phyloP scores from a whole-genome alignment of 1,140 invertebrate species.

The Zaprionus vittiger region DNA sequence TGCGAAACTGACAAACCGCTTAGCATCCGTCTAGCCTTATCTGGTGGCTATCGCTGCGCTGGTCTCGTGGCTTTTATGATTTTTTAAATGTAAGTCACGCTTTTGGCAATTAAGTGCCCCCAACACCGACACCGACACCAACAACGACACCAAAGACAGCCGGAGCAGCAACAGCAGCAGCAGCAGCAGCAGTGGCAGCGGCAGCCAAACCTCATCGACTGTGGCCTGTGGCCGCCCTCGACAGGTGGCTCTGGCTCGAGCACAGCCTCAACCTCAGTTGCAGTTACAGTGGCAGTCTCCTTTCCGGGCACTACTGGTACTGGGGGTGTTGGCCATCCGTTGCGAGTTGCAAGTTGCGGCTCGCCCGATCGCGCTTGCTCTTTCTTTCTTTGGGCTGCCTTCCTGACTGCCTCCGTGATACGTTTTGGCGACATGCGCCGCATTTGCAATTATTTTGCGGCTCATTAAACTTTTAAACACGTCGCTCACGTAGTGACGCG shows the following conservation, averaged over 20 bases:
- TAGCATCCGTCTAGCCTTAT: constrained; percentile 54
- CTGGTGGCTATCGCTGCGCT: constrained; percentile 54
- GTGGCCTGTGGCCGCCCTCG: constrained; percentile 61
- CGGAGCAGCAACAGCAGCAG: constrained; percentile 46
- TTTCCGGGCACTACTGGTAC: constrained; percentile 23
- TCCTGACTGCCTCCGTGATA: constrained; percentile 64
- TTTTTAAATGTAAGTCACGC: constrained; percentile 82
- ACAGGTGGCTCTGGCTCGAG: constrained; percentile 48
- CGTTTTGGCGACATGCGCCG: constrained; percentile 77
- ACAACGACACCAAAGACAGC: constrained; percentile 32
- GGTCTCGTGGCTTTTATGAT: constrained; percentile 77
- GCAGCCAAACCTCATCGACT: constrained; percentile 33
- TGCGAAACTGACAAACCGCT: constrained; percentile 60
- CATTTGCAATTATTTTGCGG: constrained; percentile 84
- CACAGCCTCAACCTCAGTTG: neutral
- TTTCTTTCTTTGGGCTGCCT: constrained; percentile 29
- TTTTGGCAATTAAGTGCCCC: constrained; percentile 81
- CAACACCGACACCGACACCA: constrained; percentile 37
- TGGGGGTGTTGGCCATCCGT: constrained; percentile 45
- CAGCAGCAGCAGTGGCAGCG: constrained; percentile 7
- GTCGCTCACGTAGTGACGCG: constrained; percentile 83
- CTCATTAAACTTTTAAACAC: constrained; percentile 84
- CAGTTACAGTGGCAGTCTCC: constrained; percentile 8
- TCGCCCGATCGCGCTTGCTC: constrained; percentile 20
- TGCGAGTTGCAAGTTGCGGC: constrained; percentile 18